Conservation (phyloP, 2,888 invertebrate species). For the Alcis repandata region DNA sequence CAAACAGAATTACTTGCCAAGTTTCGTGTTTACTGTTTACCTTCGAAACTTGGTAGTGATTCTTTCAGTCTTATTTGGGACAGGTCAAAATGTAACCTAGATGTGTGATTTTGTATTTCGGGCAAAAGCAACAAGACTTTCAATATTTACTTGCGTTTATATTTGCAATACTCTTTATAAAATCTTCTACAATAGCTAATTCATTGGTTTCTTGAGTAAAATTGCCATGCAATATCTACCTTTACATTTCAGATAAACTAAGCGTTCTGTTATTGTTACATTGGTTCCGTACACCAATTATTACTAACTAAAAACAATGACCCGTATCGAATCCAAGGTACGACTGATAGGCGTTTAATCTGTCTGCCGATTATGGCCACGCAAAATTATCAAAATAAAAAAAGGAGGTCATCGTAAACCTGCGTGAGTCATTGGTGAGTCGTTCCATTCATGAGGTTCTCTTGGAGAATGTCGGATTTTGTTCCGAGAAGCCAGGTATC, state of each 20-base stretch:
- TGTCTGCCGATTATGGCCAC: conserved; percentile 27
- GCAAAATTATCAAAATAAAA: conserved; percentile 35
- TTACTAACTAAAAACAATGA: conserved; percentile 9
- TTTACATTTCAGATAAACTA: not conserved
- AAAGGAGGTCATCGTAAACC: conserved; percentile 46
- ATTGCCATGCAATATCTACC: not conserved
- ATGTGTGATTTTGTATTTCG: no score
- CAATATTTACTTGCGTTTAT: no score
- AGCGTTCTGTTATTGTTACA: not conserved
- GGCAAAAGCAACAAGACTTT: no score
- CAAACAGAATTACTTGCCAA: conserved; percentile 6
- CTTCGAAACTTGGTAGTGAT: not conserved
- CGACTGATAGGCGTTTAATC: conserved; percentile 23
- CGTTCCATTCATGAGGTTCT: conserved; percentile 59
- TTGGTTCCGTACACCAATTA: conserved; percentile 4
- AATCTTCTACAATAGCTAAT: not conserved
- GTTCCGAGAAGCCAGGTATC: conserved; percentile 58
- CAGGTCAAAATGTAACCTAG: not conserved
- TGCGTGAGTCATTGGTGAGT: conserved; percentile 56
- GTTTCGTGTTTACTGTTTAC: not conserved
- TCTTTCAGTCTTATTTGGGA: not conserved
- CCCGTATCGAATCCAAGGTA: conserved; percentile 25
- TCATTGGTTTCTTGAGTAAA: not conserved
- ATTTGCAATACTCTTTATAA: not conserved
- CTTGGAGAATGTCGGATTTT: conserved; percentile 43